These are phyloP conservation scores for Pipistrellus kuhlii DNA, from an alignment of 2,797 vertebrate genomes.

Conservation along the genomic window DNA sequence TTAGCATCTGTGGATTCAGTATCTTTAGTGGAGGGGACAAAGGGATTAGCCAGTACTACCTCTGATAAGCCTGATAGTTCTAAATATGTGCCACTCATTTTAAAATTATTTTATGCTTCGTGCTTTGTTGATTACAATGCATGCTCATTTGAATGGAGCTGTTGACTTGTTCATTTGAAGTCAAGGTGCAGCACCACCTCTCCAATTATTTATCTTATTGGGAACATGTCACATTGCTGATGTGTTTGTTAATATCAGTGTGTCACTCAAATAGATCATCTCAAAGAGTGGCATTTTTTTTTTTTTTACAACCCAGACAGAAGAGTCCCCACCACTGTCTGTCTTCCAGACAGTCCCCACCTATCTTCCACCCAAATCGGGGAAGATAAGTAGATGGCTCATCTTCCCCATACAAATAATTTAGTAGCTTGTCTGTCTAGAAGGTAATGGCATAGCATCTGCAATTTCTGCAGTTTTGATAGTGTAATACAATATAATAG, in stretches of 20 bases:
- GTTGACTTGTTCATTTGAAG: conserved; percentile 61
- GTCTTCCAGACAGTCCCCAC: conserved; percentile 68
- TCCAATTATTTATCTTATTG: conserved; percentile 50
- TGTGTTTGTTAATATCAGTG: conserved; percentile 20
- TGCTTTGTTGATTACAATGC: not conserved
- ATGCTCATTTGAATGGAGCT: conserved; percentile 14
- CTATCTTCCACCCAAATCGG: conserved; percentile 73
- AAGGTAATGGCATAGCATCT: conserved; percentile 68
- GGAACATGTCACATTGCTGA: conserved; percentile 53
- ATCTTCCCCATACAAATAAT: conserved; percentile 79
- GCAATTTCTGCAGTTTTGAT: conserved; percentile 65
- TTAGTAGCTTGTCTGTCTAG: conserved; percentile 77
- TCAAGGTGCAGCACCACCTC: not conserved
- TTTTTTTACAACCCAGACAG: conserved; percentile 59
- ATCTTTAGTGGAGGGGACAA: not conserved
- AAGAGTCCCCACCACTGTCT: conserved; percentile 44
- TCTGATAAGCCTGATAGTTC: not conserved
- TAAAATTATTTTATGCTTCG: conserved; percentile 23
- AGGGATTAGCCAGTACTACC: not conserved
- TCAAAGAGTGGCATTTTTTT: conserved; percentile 48
- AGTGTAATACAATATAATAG: conserved; percentile 65
- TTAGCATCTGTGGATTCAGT: not conserved
- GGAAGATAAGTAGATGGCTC: conserved; percentile 73
- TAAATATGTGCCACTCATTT: conserved; percentile 32
- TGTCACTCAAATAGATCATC: conserved; percentile 58